Base-by-base conservation (phyloP, 2,113 vertebrate species). In the Pitta sordida region DNA sequence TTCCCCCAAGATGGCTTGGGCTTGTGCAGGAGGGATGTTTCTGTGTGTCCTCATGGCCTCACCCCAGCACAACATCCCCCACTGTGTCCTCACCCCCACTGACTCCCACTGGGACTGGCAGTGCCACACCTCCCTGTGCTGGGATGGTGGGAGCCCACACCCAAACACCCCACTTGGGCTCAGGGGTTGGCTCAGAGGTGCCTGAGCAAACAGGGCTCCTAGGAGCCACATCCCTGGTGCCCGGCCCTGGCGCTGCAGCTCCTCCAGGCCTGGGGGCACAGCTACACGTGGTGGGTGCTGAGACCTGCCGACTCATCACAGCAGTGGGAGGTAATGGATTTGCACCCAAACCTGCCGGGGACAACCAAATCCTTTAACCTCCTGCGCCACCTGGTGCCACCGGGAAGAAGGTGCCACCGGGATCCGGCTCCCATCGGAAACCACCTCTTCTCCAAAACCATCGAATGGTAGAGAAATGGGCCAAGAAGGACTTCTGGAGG, bases 341-440 rank as follows among this genome's bases (percentile, higher is more conserved):
- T 21, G 80, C 86, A 75, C 86, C 92, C 86, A 51, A 60, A 41
- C 39, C 69, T 13, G 52, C 3, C 2, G 43, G 30, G 37, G 37
- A 39, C 21, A 34, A 60, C 15, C 24, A 48, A 82, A 94, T 95
- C 91, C 91, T 95, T 94, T 92, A 37, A 92, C 73, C 91, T 88
- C 94, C 94, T 96, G 92, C 92, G 96, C 95, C 96, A 96, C 92
- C 92, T 94, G 86, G 80, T 92, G 95, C 88, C 88, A 64, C 69
- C 41, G n/a, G 86, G 21, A 88, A 81, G 95, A 73, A 95, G 44
- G 48, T 11, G 9, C 68, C 48, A 64, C n/a, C 7, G 19, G 88
- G 80, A 67, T 6, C 24, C 0, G 3, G n/a, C 81, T 56, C 34
- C 9, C 8, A 0, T 7, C 0, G 0, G 37, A 29, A 82, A 14